phyloP scores from a whole-genome alignment of 2,888 invertebrate genomes.

The Leucophenga montana region DNA sequence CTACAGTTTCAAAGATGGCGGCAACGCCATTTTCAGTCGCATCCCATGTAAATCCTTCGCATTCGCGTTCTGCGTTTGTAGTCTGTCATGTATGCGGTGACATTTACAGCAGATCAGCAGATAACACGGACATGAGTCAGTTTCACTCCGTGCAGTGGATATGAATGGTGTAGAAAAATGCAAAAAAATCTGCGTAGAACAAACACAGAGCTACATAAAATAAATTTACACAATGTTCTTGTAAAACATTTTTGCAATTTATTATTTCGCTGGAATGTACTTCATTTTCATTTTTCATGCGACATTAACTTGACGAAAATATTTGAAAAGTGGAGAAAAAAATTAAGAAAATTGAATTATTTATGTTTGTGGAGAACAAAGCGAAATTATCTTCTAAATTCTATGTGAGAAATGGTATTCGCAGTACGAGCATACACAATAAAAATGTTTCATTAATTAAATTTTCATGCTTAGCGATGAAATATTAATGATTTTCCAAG shows the following conservation, averaged over 20 bases:
- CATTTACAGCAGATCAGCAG: constrained; percentile 18
- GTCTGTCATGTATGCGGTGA: constrained; percentile 15
- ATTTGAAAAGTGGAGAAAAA: too few relatives aligned
- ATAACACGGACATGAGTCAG: background rate
- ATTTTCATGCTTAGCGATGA: too few relatives aligned
- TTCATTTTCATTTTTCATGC: constrained; percentile 1
- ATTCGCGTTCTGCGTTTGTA: background rate
- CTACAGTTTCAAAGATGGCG: too few relatives aligned
- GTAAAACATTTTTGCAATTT: constrained; percentile 6
- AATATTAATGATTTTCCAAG: too few relatives aligned
- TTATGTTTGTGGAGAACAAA: background rate
- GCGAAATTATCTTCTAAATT: background rate
- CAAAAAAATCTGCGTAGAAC: background rate
- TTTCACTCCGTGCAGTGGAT: background rate
- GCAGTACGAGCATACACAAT: too few relatives aligned
- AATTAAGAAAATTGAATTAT: too few relatives aligned
- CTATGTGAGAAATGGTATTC: too few relatives aligned
- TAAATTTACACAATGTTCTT: constrained; percentile 4
- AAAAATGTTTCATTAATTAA: too few relatives aligned
- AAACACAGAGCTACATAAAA: background rate
- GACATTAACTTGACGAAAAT: background rate
- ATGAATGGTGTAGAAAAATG: too few relatives aligned
- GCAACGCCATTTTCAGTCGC: too few relatives aligned
- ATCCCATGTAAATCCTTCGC: too few relatives aligned
- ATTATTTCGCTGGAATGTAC: background rate